Base-by-base conservation (phyloP, 2,888 invertebrate genomes). In the Uropetala carovei region DNA sequence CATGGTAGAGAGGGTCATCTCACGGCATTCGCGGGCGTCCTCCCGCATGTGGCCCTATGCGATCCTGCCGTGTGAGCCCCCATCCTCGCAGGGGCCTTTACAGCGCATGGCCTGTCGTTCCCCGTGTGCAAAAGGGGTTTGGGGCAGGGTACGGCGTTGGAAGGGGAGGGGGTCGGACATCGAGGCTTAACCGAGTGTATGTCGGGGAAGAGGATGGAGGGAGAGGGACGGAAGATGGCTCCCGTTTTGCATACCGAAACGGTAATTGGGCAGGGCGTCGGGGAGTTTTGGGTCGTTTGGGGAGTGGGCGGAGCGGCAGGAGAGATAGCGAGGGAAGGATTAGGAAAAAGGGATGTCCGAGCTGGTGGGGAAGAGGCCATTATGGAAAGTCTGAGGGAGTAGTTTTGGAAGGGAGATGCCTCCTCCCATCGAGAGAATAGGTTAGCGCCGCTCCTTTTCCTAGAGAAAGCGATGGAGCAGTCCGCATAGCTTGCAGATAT, bases 201-300 rank as follows among this genome's bases (percentile, higher is more conserved):
- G 18, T 7, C 16, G 30, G 82, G 30, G 43, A 30, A 82, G 43
- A 43, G 43, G 43, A 13, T 60, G 75, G 22, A 0, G n/a, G 86
- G 86, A 27, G 59, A 30, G 27, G 86, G 60, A 43, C 89, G 64
- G 64, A n/a, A 59, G 60, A 89, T 89, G 89, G 89, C 64, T 64
- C 89, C 64, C 89, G 89, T 64, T 89, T 89, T 89, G 89, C 89
- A 89, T 89, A 89, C 89, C 89, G 89, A 68, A 89, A 89, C 89
- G 89, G 89, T 89, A 89, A 89, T 89, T 89, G 89, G 89, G 64
- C 64, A 56, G 89, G 60, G 89, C 89, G 89, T 89, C 64, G 64
- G 86, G 86, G 86, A 86, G 86, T 86, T 86, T 86, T 60, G 86
- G 89, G 89, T 89, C 89, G 89, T 89, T 89, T 89, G 64, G 64